These are phyloP conservation scores for Colostygia pectinataria DNA, from an alignment of 2,888 invertebrate species.

Conservation along the genomic window DNA sequence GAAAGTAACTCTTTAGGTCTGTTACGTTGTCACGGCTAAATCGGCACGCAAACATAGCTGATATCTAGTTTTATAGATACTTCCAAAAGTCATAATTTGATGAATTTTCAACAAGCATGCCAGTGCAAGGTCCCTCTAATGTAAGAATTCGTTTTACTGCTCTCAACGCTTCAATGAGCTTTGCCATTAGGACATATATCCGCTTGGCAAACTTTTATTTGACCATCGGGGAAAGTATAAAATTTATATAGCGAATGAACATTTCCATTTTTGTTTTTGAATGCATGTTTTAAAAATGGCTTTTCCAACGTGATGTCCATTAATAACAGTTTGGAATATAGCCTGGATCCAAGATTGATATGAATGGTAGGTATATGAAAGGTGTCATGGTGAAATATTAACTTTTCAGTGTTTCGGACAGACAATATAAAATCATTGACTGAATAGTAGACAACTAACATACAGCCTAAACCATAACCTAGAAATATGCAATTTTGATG, in stretches of 20 bases:
- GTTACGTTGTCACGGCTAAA: too few relatives aligned
- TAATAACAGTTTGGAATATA: constrained; percentile 35
- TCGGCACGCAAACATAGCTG: too few relatives aligned
- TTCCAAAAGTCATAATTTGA: too few relatives aligned
- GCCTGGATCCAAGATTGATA: constrained; percentile 25
- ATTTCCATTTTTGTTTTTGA: constrained; percentile 22
- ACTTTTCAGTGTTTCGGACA: constrained; percentile 13
- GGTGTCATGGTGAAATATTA: constrained; percentile 31
- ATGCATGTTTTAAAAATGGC: constrained; percentile 27
- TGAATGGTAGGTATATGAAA: constrained; percentile 30
- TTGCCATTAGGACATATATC: neutral
- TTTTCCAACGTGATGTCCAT: constrained; percentile 24
- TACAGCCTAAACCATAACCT: too few relatives aligned
- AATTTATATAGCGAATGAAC: neutral
- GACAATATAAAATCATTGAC: constrained; percentile 12
- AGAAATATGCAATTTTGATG: too few relatives aligned
- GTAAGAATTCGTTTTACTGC: too few relatives aligned
- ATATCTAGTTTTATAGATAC: too few relatives aligned
- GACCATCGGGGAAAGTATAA: neutral
- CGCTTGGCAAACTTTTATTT: constrained; percentile 1
- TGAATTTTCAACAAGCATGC: too few relatives aligned
- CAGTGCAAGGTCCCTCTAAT: too few relatives aligned
- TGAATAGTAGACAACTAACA: too few relatives aligned
- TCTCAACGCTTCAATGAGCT: neutral
- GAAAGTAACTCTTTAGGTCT: too few relatives aligned